Percentiles rank a stretch among this genome's conserved stretches.
These are phyloP conservation scores for Galemys pyrenaicus DNA, from an alignment of 2,113 vertebrate genomes.

Conservation along the genomic window DNA sequence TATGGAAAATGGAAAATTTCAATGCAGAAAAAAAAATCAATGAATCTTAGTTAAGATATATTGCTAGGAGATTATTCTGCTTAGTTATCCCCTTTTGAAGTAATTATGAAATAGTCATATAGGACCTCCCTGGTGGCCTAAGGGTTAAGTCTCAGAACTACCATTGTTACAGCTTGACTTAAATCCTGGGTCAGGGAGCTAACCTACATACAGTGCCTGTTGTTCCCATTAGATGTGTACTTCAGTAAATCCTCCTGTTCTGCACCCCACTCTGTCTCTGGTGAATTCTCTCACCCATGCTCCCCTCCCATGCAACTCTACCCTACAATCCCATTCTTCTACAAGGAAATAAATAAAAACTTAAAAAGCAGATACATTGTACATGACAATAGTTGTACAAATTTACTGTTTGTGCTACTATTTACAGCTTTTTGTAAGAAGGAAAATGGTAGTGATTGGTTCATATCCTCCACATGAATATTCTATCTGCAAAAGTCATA, in stretches of 20 bases:
- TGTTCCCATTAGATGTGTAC: too few species aligned
- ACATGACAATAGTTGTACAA: conserved; percentile 6
- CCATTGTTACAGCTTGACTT: too few species aligned
- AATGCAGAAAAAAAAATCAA: conserved; percentile 28
- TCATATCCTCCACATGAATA: not conserved
- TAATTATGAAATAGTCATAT: not conserved
- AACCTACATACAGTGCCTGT: too few species aligned
- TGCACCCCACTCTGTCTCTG: too few species aligned
- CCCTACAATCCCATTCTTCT: too few species aligned
- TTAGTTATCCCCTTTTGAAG: not conserved
- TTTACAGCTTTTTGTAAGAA: not conserved
- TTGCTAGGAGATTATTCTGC: not conserved
- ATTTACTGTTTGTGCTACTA: not conserved
- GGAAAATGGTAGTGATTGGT: not conserved
- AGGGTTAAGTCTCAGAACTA: too few species aligned
- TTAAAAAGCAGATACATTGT: not conserved
- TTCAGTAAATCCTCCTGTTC: too few species aligned
- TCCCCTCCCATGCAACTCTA: too few species aligned
- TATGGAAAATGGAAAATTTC: conserved; percentile 35
- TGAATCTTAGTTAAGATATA: conserved; percentile 38
- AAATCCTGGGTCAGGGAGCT: too few species aligned
- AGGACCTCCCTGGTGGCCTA: too few species aligned
- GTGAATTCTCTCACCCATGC: too few species aligned
- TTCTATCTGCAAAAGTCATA: not conserved
- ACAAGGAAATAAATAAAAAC: too few species aligned